Evolutionary conservation across 2,113 vertebrate species (phyloP).

Genomic region (Redunca redunca): DNA sequence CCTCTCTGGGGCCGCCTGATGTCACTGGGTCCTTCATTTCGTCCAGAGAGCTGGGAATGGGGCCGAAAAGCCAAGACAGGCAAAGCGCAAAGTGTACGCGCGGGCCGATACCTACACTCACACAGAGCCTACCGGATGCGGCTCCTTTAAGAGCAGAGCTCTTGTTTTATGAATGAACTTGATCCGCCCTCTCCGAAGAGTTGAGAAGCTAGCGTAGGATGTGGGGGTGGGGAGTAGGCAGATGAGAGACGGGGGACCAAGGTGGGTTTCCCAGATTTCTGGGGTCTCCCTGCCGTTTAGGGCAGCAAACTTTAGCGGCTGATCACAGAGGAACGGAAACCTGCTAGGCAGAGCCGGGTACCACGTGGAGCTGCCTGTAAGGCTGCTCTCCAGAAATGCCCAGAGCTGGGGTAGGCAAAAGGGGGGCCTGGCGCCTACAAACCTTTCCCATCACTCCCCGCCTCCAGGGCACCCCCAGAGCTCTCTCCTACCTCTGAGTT

Average conservation of each 20-base stretch:
- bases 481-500: not conserved
- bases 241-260: not conserved
- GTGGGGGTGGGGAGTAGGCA: not conserved
- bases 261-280: not conserved
- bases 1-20: not conserved
- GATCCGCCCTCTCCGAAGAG: not conserved
- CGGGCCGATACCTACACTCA: not conserved
- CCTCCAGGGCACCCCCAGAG: not conserved
- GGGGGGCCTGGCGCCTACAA: not conserved
- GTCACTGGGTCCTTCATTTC: not conserved
- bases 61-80: not conserved
- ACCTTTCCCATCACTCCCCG: not conserved
- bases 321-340: not conserved
- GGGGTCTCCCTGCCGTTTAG: not conserved
- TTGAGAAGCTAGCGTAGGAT: not conserved
- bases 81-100: not conserved
- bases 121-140: not conserved
- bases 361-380: not conserved
- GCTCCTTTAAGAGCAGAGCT: conserved; percentile 62
- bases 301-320: not conserved
- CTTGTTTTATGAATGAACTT: conserved; percentile 73
- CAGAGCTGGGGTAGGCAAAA: not conserved
- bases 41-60: not conserved
- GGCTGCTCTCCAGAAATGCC: not conserved
- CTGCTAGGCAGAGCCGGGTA: not conserved